Conservation (phyloP, 2,113 vertebrate species). For the Leuciscus idus region DNA sequence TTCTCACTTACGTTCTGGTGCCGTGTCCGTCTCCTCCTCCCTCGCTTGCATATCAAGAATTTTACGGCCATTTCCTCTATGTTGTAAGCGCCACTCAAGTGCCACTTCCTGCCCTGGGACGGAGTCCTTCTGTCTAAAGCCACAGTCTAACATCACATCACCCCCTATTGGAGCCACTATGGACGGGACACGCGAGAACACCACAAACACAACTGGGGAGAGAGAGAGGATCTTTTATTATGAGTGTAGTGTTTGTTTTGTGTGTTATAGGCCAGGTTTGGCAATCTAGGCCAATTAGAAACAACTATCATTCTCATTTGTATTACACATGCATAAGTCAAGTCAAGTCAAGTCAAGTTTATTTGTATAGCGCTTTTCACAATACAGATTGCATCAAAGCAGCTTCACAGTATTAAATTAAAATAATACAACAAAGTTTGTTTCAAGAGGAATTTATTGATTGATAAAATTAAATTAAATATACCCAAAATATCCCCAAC, state of each 20-base stretch:
- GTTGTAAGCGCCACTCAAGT: slow-evolving; percentile 83
- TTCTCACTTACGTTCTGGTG: slow-evolving; percentile 56
- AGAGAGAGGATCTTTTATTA: background rate
- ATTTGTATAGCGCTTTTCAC: too few relatives aligned
- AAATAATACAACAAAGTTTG: too few relatives aligned
- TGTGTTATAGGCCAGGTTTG: background rate
- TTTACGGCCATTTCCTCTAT: slow-evolving; percentile 76
- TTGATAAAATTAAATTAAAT: too few relatives aligned
- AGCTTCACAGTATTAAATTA: too few relatives aligned
- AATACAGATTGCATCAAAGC: too few relatives aligned
- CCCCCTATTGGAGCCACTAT: slow-evolving; percentile 66
- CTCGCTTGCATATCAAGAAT: slow-evolving; percentile 70
- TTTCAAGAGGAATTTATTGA: too few relatives aligned
- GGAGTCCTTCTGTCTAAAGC: slow-evolving; percentile 73
- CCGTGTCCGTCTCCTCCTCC: slow-evolving; percentile 57
- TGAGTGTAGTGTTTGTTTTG: background rate
- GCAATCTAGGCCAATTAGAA: background rate
- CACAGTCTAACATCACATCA: slow-evolving; percentile 76
- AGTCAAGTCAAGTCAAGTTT: too few relatives aligned
- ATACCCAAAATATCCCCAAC: too few relatives aligned
- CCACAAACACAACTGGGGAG: slow-evolving; percentile 80
- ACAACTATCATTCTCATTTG: background rate
- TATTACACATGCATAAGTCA: background rate
- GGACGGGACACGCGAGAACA: slow-evolving; percentile 73
- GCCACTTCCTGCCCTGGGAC: slow-evolving; percentile 57